Evolutionary conservation across 1,140 invertebrate genomes (phyloP).

Genomic region (Cherax quadricarinatus): DNA sequence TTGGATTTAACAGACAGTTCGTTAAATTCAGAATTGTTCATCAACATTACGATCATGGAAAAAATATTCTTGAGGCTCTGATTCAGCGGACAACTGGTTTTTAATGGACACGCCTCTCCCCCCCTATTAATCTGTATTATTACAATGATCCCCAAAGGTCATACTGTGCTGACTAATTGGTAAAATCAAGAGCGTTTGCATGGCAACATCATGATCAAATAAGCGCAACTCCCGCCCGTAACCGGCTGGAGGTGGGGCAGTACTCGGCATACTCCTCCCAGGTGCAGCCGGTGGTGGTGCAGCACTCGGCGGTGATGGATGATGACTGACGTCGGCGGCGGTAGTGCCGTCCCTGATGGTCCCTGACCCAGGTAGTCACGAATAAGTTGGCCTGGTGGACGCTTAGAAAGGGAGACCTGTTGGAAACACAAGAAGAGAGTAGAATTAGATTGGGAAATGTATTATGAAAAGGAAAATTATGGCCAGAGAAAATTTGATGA

Average conservation of each 20-base stretch:
- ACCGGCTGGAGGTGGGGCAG: slow-evolving; percentile 28
- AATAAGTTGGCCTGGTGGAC: slow-evolving; percentile 54
- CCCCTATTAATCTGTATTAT: too few relatives aligned
- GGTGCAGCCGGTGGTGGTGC: slow-evolving; percentile 36
- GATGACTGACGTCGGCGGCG: slow-evolving; percentile 17
- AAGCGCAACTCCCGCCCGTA: not conserved
- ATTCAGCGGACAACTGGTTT: too few relatives aligned
- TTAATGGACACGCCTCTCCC: too few relatives aligned
- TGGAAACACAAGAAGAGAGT: not conserved
- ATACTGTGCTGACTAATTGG: too few relatives aligned
- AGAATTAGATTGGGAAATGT: not conserved
- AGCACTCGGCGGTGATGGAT: slow-evolving; percentile 49
- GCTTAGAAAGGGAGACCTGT: slow-evolving; percentile 40
- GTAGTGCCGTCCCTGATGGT: not conserved
- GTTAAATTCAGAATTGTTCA: too few relatives aligned
- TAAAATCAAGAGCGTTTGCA: too few relatives aligned
- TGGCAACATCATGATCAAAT: not conserved
- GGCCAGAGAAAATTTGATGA: too few relatives aligned
- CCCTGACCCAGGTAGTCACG: slow-evolving; percentile 49
- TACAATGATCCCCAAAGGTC: too few relatives aligned
- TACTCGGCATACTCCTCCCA: slow-evolving; percentile 63
- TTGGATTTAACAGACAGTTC: too few relatives aligned
- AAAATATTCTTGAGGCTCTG: too few relatives aligned
- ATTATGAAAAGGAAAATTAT: too few relatives aligned
- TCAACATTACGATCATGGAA: too few relatives aligned